Conservation (phyloP, 2,888 invertebrate genomes). For the Lacanobia oleracea region DNA sequence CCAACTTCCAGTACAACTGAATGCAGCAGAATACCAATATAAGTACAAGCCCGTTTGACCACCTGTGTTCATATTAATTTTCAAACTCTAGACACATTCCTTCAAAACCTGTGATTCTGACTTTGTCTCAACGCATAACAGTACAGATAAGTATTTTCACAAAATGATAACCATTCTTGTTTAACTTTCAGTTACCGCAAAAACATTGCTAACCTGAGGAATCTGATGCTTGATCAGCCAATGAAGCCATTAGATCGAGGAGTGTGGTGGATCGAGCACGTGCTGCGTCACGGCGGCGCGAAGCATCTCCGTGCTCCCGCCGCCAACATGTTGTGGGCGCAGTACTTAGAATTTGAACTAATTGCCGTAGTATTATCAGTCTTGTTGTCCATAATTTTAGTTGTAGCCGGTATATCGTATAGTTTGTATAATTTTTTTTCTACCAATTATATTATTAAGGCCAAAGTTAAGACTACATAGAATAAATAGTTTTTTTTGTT, state of each 20-base stretch:
- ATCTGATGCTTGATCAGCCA: conserved; percentile 78
- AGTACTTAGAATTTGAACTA: conserved; percentile 70
- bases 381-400: background rate
- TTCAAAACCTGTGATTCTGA: no score
- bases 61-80: no score
- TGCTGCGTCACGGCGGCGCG: conserved; percentile 80
- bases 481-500: no score
- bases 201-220: conserved; percentile 57
- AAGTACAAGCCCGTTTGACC: no score
- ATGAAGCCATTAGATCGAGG: conserved; percentile 78
- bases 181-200: conserved; percentile 36
- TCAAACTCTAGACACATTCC: no score
- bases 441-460: conserved; percentile 8
- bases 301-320: conserved; percentile 78
- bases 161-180: background rate
- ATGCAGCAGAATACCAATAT: no score
- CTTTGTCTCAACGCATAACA: no score
- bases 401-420: conserved; percentile 1
- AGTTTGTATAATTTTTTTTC: conserved; percentile 15
- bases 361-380: conserved; percentile 30
- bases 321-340: conserved; percentile 67
- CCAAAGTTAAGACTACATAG: conserved; percentile 24
- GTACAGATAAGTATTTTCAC: no score
- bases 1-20: no score
- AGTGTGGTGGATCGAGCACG: conserved; percentile 80